These are phyloP conservation scores for Homalodisca vitripennis DNA, from an alignment of 1,140 invertebrate species.

Conservation along the genomic window DNA sequence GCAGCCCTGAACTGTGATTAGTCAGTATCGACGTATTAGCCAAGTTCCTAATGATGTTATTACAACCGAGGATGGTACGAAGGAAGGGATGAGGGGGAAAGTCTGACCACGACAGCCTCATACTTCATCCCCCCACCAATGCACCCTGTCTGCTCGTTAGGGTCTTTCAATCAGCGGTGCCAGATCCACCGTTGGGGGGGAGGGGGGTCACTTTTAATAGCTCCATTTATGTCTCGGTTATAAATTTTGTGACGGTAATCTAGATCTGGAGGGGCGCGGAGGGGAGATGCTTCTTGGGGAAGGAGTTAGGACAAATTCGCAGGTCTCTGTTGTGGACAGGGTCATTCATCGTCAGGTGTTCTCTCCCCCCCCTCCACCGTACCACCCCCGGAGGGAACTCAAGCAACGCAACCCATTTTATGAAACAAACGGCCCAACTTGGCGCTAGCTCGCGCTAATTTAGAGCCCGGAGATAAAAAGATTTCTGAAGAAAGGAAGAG, in stretches of 20 bases:
- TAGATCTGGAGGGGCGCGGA: background rate
- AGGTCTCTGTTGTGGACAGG: slow-evolving; percentile 33
- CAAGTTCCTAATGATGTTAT: slow-evolving; percentile 22
- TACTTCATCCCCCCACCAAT: slow-evolving; percentile 27
- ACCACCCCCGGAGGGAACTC: background rate
- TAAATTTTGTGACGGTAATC: slow-evolving; percentile 31
- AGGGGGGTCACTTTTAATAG: slow-evolving; percentile 33
- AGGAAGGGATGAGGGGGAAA: background rate
- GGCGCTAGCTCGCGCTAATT: slow-evolving; percentile 14
- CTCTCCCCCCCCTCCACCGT: slow-evolving; percentile 13
- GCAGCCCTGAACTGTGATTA: background rate
- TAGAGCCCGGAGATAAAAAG: slow-evolving; percentile 22
- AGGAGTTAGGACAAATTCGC: slow-evolving; percentile 30
- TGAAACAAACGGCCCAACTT: slow-evolving; percentile 16
- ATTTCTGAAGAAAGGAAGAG: slow-evolving; percentile 23
- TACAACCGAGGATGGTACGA: background rate
- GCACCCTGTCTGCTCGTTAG: slow-evolving; percentile 18
- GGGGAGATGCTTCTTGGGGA: background rate
- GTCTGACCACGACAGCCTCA: slow-evolving; percentile 30
- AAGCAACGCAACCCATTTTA: slow-evolving; percentile 1
- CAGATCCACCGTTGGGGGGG: slow-evolving; percentile 19
- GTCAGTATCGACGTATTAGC: slow-evolving; percentile 22
- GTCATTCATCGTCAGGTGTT: slow-evolving; percentile 26
- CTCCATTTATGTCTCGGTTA: slow-evolving; percentile 34
- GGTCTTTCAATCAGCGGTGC: slow-evolving; percentile 33